These are phyloP conservation scores for Cassiopea xamachana DNA, from an alignment of 30 jellyfish, hydroid and myxozoan species.

Conservation along the genomic window DNA sequence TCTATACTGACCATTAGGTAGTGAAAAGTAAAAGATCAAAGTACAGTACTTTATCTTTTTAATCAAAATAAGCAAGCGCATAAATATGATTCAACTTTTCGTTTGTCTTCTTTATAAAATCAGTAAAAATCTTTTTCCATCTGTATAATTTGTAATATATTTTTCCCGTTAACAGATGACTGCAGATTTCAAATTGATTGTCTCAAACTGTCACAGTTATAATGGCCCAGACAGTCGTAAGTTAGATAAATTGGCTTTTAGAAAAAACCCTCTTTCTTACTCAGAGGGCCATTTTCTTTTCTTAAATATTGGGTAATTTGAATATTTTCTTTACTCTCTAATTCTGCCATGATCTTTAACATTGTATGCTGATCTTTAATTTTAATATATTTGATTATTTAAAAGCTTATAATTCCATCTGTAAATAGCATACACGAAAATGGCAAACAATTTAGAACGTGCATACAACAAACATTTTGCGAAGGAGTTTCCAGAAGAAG, in stretches of 20 bases:
- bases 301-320: too few relatives aligned
- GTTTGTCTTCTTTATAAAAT: background rate
- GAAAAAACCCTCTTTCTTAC: too few relatives aligned
- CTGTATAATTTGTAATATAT: background rate
- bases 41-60: too few relatives aligned
- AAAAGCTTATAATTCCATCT: background rate
- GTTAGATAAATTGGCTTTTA: slow-evolving; percentile 20
- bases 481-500: slow-evolving; percentile 90
- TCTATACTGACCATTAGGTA: too few relatives aligned
- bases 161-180: slow-evolving; percentile 56
- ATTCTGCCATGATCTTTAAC: too few relatives aligned
- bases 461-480: slow-evolving; percentile 74
- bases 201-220: slow-evolving; percentile 81
- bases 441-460: slow-evolving; percentile 82
- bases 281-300: too few relatives aligned
- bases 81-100: too few relatives aligned
- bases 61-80: too few relatives aligned
- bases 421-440: slow-evolving; percentile 82
- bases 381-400: too few relatives aligned
- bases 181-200: slow-evolving; percentile 72
- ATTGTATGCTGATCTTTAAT: too few relatives aligned
- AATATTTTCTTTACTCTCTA: too few relatives aligned
- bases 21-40: too few relatives aligned
- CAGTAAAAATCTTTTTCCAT: background rate
- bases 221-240: slow-evolving; percentile 91